Conservation (phyloP, 92 coral and sea anemone species). For the Micromussa lordhowensis region DNA sequence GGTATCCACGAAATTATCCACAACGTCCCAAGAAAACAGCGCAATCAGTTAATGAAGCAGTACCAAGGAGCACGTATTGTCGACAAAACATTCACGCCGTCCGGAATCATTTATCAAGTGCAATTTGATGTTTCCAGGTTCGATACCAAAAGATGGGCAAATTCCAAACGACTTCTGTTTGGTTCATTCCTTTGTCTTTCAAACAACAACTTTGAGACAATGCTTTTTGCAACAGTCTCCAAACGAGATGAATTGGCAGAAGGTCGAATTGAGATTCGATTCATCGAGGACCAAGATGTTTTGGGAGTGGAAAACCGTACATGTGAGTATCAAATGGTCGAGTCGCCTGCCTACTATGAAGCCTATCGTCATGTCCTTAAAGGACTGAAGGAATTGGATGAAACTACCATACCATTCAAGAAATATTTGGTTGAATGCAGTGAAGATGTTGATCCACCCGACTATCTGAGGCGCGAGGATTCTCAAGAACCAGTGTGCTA, state of each 20-base stretch:
- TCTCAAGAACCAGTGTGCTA: slow-evolving; percentile 34
- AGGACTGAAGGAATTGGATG: slow-evolving; percentile 70
- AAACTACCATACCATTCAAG: slow-evolving; percentile 72
- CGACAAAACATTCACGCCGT: slow-evolving; percentile 54
- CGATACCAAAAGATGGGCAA: slow-evolving; percentile 68
- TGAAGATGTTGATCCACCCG: slow-evolving; percentile 72
- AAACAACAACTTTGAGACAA: slow-evolving; percentile 57
- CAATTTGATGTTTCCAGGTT: slow-evolving; percentile 65
- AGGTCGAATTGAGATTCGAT: slow-evolving; percentile 67
- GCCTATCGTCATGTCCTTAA: slow-evolving; percentile 82
- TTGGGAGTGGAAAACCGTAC: slow-evolving; percentile 58
- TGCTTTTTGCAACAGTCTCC: slow-evolving; percentile 81
- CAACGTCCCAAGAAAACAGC: slow-evolving; percentile 50
- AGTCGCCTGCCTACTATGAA: slow-evolving; percentile 84
- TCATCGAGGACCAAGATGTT: slow-evolving; percentile 63
- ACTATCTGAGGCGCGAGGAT: slow-evolving; percentile 56
- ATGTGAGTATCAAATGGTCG: slow-evolving; percentile 66
- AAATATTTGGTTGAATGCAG: slow-evolving; percentile 77
- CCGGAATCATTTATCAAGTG: slow-evolving; percentile 67
- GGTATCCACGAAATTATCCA: slow-evolving; percentile 71
- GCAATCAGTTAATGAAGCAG: slow-evolving; percentile 61
- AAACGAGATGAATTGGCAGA: slow-evolving; percentile 61
- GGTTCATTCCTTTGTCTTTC: slow-evolving; percentile 86
- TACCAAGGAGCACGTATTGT: slow-evolving; percentile 65
- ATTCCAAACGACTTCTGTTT: slow-evolving; percentile 72